A percentile compares a stretch with the other conserved stretches of the same genome.
These are phyloP conservation scores for Tokudaia tokunoshimensis DNA, from an alignment of 2,797 vertebrate genomes.

Conservation along the genomic window DNA sequence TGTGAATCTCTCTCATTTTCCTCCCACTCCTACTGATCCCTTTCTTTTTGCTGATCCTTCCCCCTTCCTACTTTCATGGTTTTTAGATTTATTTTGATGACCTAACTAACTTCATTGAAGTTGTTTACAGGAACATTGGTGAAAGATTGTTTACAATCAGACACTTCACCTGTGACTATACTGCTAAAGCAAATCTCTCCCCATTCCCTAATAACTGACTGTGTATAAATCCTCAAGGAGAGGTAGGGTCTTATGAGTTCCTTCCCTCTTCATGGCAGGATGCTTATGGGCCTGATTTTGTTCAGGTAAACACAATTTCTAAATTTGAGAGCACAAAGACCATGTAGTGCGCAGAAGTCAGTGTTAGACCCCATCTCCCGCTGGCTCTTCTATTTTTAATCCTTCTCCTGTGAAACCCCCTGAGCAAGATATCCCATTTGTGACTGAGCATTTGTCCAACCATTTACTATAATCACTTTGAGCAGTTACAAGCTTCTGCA, in stretches of 20 bases:
- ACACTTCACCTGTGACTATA: too few species aligned
- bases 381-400: background rate
- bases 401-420: background rate
- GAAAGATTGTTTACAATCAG: background rate
- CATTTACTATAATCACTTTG: background rate
- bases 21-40: too few species aligned
- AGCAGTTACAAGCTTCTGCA: background rate
- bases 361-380: background rate
- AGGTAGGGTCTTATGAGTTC: background rate
- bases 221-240: background rate
- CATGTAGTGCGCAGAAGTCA: background rate
- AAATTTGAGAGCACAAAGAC: background rate
- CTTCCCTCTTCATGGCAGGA: background rate
- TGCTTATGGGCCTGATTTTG: background rate
- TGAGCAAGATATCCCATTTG: background rate
- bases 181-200: background rate
- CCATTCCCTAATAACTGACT: background rate
- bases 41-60: too few species aligned
- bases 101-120: background rate
- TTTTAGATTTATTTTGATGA: background rate
- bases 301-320: background rate
- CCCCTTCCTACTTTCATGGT: background rate
- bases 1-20: background rate
- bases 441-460: background rate
- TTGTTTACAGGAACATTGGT: background rate